These are phyloP conservation scores for Lepeophtheirus nordmannii DNA, from an alignment of 2,888 invertebrate genomes.

Conservation along the genomic window DNA sequence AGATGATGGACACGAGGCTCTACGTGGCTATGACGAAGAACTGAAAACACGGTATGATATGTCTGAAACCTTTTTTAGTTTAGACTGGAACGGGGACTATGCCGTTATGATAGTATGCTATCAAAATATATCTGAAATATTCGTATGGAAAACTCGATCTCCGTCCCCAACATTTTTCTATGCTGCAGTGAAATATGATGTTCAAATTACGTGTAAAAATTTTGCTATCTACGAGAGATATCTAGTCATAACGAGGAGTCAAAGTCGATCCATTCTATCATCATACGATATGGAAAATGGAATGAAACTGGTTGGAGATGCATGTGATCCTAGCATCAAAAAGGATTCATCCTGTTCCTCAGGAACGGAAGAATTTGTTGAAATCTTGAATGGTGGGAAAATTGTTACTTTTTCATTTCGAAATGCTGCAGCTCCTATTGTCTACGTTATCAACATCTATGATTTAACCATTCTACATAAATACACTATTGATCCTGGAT, in stretches of 20 bases:
- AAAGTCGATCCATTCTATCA: slow-evolving; percentile 1
- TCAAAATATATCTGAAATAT: neutral
- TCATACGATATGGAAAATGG: slow-evolving; percentile 1
- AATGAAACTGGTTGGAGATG: neutral
- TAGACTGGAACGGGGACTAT: neutral
- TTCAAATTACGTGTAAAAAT: neutral
- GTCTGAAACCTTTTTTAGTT: neutral
- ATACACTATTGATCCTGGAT: neutral
- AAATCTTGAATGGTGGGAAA: neutral
- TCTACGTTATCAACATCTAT: neutral
- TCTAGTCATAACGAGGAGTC: slow-evolving; percentile 1
- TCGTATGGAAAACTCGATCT: slow-evolving; percentile 3
- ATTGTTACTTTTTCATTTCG: neutral
- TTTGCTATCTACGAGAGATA: neutral
- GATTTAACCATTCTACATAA: neutral
- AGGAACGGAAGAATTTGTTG: neutral
- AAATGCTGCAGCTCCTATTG: neutral
- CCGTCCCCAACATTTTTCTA: slow-evolving; percentile 5
- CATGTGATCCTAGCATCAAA: neutral
- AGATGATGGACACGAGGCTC: no score
- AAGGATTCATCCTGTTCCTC: slow-evolving; percentile 4
- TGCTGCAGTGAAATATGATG: neutral
- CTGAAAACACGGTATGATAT: neutral
- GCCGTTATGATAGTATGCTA: slow-evolving; percentile 6
- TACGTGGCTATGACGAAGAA: neutral